phyloP scores from a whole-genome alignment of 2,888 invertebrate species.

The Drosophila nr. perissopoda region DNA sequence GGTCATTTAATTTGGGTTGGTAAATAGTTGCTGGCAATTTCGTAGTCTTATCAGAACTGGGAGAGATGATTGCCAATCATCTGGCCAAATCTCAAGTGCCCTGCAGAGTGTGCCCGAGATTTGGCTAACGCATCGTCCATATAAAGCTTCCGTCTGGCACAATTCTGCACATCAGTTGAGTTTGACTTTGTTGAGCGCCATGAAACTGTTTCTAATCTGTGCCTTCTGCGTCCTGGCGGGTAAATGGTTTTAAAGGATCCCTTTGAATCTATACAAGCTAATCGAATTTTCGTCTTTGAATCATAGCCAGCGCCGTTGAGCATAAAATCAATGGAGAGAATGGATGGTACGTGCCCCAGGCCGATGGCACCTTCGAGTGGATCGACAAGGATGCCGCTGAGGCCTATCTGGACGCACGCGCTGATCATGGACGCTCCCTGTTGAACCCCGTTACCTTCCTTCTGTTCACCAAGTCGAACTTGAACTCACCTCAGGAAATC shows the following conservation, averaged over 20 bases:
- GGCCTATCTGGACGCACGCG: conserved; percentile 59
- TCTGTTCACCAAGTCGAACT: conserved; percentile 75
- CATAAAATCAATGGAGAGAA: conserved; percentile 69
- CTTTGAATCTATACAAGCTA: conserved; percentile 69
- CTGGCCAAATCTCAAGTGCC: conserved; percentile 46
- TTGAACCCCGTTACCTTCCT: conserved; percentile 73
- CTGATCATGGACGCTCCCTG: conserved; percentile 42
- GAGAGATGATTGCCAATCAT: conserved; percentile 25
- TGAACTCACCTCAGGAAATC: conserved; percentile 57
- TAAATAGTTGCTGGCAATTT: conserved; percentile 1
- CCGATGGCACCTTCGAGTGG: conserved; percentile 72
- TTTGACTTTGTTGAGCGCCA: conserved; percentile 80
- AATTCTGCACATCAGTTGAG: conserved; percentile 44
- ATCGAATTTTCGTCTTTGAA: conserved; percentile 28
- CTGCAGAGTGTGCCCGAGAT: conserved; percentile 25
- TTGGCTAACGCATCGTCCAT: conserved; percentile 39
- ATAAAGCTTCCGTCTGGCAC: conserved; percentile 26
- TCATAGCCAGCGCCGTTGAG: conserved; percentile 57
- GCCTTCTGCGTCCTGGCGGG: conserved; percentile 86
- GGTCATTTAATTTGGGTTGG: conserved; percentile 7
- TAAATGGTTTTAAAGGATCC: conserved; percentile 85
- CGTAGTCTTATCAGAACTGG: conserved; percentile 22
- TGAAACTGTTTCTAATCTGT: conserved; percentile 87
- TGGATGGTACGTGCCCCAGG: conserved; percentile 74
- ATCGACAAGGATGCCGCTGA: conserved; percentile 58